Evolutionary conservation across 1,140 invertebrate species (phyloP).

Genomic region (Cotesia vestalis): DNA sequence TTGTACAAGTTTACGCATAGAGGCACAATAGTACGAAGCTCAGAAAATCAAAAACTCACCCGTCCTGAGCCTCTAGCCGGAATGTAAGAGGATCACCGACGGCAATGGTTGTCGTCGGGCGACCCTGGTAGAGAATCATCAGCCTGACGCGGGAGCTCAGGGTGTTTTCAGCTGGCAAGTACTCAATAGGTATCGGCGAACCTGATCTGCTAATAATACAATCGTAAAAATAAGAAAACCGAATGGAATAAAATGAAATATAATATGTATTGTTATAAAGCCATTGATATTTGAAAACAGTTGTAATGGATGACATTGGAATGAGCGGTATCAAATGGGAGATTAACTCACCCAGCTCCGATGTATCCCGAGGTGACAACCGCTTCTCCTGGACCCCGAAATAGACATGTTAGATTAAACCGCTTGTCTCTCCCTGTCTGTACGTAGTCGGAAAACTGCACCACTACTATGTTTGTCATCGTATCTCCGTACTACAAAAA

Average conservation of each 20-base stretch:
- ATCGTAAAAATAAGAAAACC: too few species aligned
- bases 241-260: neutral
- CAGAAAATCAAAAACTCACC: conserved; percentile 54
- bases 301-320: conserved; percentile 16
- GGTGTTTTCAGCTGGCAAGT: conserved; percentile 88
- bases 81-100: conserved; percentile 94
- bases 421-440: conserved; percentile 90
- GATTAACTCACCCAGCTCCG: conserved; percentile 79
- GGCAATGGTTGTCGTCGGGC: conserved; percentile 91
- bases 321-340: conserved; percentile 36
- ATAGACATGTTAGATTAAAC: conserved; percentile 91
- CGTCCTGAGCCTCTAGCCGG: conserved; percentile 86
- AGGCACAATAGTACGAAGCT: neutral
- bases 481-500: conserved; percentile 83
- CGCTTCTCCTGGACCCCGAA: conserved; percentile 89
- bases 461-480: conserved; percentile 93
- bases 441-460: conserved; percentile 92
- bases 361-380: conserved; percentile 94
- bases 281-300: conserved; percentile 12
- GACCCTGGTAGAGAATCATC: conserved; percentile 86
- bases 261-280: neutral
- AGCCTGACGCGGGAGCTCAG: conserved; percentile 86
- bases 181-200: conserved; percentile 90
- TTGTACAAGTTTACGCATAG: neutral
- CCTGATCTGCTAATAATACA: conserved; percentile 73